Percentiles rank a stretch among this genome's conserved stretches.
Conservation (phyloP, 2,888 invertebrate species). For the Phaonia tiefii region DNA sequence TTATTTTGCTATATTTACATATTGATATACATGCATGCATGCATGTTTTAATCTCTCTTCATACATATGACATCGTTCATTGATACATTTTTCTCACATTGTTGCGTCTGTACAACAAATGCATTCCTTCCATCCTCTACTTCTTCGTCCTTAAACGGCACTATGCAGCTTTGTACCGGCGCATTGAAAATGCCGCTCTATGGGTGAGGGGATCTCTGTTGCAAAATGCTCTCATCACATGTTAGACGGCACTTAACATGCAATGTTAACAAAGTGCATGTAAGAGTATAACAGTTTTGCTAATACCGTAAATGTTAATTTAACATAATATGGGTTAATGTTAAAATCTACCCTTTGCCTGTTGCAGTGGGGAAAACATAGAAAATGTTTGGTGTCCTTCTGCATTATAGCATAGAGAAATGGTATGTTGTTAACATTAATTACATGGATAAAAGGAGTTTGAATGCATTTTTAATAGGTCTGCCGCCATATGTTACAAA, state of each 20-base stretch:
- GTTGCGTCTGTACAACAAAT: slow-evolving; percentile 3
- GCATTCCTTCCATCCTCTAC: not conserved
- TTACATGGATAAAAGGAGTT: not conserved
- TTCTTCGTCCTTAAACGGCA: not conserved
- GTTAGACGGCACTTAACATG: slow-evolving; percentile 13
- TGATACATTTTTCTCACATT: slow-evolving; percentile 32
- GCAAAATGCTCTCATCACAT: slow-evolving; percentile 7
- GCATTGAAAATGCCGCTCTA: slow-evolving; percentile 2
- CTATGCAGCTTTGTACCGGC: slow-evolving; percentile 18
- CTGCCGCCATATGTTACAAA: too few species aligned
- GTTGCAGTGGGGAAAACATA: slow-evolving; percentile 27
- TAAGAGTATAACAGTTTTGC: slow-evolving; percentile 38
- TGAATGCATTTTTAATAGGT: too few species aligned
- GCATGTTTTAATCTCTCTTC: too few species aligned
- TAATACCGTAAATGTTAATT: slow-evolving; percentile 38
- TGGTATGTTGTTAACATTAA: slow-evolving; percentile 8
- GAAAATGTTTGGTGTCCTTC: slow-evolving; percentile 34
- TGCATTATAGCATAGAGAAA: not conserved
- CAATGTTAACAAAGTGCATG: not conserved
- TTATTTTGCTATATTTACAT: slow-evolving; percentile 13
- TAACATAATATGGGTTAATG: slow-evolving; percentile 21
- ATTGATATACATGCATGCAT: not conserved
- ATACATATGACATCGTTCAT: slow-evolving; percentile 22
- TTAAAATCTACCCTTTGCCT: slow-evolving; percentile 34
- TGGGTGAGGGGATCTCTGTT: not conserved